Conservation (phyloP, 2,888 invertebrate species). For the Spodoptera exigua region DNA sequence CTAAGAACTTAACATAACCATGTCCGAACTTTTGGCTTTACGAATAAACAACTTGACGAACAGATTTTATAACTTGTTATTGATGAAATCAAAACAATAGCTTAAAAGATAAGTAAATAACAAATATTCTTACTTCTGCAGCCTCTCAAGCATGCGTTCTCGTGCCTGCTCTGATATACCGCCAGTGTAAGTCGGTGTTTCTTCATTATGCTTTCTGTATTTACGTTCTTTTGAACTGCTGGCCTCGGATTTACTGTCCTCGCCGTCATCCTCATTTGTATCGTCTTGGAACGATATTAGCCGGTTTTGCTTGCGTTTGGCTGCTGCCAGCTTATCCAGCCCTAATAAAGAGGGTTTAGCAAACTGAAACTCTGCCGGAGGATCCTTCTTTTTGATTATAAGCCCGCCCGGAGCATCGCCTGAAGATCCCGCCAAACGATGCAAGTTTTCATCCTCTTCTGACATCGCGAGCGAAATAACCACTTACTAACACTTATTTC, state of each 20-base stretch:
- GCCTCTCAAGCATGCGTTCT: slow-evolving; percentile 92
- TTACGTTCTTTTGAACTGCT: slow-evolving; percentile 86
- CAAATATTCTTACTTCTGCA: slow-evolving; percentile 78
- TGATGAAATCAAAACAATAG: neutral
- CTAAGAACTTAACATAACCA: no score
- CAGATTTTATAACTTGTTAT: no score
- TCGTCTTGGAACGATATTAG: slow-evolving; percentile 91
- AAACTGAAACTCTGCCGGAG: slow-evolving; percentile 92
- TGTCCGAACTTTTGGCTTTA: no score
- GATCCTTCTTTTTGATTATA: slow-evolving; percentile 91
- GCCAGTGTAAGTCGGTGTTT: slow-evolving; percentile 98
- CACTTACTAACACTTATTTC: slow-evolving; percentile 30
- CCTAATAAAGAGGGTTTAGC: slow-evolving; percentile 94
- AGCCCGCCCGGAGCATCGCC: slow-evolving; percentile 92
- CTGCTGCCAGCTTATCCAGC: slow-evolving; percentile 95
- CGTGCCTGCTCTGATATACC: slow-evolving; percentile 95
- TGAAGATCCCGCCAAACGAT: slow-evolving; percentile 92
- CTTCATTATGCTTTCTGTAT: slow-evolving; percentile 94
- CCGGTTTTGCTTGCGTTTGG: slow-evolving; percentile 91
- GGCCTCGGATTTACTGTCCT: slow-evolving; percentile 63
- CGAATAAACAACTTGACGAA: no score
- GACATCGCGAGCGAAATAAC: slow-evolving; percentile 65
- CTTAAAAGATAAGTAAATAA: slow-evolving; percentile 1
- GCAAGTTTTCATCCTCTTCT: slow-evolving; percentile 90
- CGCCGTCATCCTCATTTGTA: slow-evolving; percentile 70